Conservation (phyloP, 2,797 vertebrate genomes). For the Cottoperca gobio region DNA sequence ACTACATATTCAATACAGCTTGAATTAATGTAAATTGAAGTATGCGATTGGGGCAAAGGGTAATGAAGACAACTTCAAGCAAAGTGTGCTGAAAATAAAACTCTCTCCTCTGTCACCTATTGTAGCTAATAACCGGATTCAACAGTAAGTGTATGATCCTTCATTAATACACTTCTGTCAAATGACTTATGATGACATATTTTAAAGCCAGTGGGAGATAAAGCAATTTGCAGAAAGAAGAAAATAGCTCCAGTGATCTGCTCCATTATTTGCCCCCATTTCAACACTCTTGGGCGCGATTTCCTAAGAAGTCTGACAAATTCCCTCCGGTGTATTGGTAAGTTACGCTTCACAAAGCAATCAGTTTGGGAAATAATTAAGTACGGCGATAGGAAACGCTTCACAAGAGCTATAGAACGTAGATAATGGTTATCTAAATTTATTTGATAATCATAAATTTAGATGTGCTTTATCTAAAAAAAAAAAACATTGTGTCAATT, state of each 20-base stretch:
- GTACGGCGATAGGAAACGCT: not conserved
- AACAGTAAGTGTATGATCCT: conserved; percentile 8
- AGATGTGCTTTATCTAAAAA: conserved; percentile 1
- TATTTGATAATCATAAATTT: conserved; percentile 15
- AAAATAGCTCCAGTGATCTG: conserved; percentile 40
- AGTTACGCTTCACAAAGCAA: conserved; percentile 36
- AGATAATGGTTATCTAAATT: conserved; percentile 27
- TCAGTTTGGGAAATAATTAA: conserved; percentile 39
- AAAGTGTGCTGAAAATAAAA: not conserved
- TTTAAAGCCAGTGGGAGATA: conserved; percentile 30
- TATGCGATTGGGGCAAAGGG: not conserved
- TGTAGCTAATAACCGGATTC: not conserved
- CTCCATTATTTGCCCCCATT: conserved; percentile 40
- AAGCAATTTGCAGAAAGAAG: conserved; percentile 32
- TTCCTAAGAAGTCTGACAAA: conserved; percentile 32
- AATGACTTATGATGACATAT: conserved; percentile 35
- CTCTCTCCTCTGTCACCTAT: conserved; percentile 1
- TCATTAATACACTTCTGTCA: conserved; percentile 29
- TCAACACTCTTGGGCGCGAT: conserved; percentile 36
- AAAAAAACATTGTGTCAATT: conserved; percentile 1
- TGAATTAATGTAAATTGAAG: no score
- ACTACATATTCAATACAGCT: no score
- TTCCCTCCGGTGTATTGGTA: conserved; percentile 28
- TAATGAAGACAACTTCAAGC: not conserved
- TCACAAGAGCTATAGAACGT: conserved; percentile 12